These are phyloP conservation scores for Lamprotornis superbus DNA, from an alignment of 2,113 vertebrate genomes.

Conservation along the genomic window DNA sequence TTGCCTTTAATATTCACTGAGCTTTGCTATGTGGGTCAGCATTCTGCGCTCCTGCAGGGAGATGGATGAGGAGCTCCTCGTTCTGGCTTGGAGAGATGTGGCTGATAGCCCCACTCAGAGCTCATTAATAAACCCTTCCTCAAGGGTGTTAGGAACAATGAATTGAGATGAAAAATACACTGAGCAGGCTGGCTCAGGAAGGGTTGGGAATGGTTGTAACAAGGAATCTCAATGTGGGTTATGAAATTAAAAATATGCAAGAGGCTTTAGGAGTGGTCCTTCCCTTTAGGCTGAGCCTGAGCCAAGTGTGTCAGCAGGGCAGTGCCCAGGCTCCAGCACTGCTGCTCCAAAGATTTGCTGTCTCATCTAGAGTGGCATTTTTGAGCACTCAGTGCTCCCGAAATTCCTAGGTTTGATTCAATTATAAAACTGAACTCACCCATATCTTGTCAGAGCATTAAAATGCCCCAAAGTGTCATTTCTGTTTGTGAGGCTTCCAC, in stretches of 20 bases:
- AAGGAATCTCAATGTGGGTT: not conserved
- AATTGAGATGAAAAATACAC: not conserved
- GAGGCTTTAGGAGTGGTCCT: not conserved
- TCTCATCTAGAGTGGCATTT: not conserved
- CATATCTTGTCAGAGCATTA: rapidly evolving
- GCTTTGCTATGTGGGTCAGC: not conserved
- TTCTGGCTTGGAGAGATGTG: not conserved
- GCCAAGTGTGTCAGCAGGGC: not conserved
- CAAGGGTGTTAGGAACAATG: not conserved
- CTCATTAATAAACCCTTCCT: constrained; percentile 32
- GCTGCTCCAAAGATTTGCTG: not conserved
- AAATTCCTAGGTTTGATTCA: not conserved
- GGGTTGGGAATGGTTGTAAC: not conserved
- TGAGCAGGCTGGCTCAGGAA: not conserved
- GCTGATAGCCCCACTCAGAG: not conserved
- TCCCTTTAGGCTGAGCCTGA: not conserved
- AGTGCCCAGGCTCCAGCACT: not conserved
- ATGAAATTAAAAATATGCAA: not conserved
- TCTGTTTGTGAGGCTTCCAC: not conserved
- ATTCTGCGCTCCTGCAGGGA: not conserved
- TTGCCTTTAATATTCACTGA: not conserved
- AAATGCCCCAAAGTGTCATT: not conserved
- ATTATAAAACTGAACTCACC: not conserved
- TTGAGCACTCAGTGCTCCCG: not conserved
- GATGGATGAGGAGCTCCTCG: not conserved